Evolutionary conservation across 2,888 invertebrate genomes (phyloP), one percentile per base, ranked within the genome.

Genomic region (Agrilus biguttatus): DNA sequence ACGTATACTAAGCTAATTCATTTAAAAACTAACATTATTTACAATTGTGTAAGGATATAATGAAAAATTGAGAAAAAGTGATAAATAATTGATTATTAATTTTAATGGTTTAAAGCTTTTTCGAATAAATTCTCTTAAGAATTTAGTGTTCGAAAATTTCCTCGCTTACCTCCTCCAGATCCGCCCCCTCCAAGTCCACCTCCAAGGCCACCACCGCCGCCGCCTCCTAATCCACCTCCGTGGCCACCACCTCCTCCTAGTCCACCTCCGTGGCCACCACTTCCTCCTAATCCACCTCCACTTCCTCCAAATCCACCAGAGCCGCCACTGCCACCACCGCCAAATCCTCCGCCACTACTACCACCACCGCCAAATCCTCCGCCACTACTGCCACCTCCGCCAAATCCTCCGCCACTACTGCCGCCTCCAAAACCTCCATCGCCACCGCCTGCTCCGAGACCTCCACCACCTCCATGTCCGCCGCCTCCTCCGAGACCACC

Each of bases 401-500:
- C 48, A 14, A 45, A 39, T 8, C 43, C 45, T 17, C 42, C 42
- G 21, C 41, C 42, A 5, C 44, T 37, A 23, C 47, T 47, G 32
- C 34, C 33, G n/a, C 43, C 45, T 21, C 40, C 42, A 17, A n/a
- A 10, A 2, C 40, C 41, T 10, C 37, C 42, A 40, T 14, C 12
- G 33, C 36, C 34, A 8, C 36, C 39, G 8, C 21, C 38, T 19
- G 42, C 39, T 41, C 40, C 44, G 2, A 28, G 4, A 23, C 42
- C 41, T 6, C 38, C 34, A 39, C 40, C 32, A 12, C 41, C 3
- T 42, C 50, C 34, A 41, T 36, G 14, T 40, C 49, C 39, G 36
- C 41, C 8, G 37, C 47, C 34, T n/a, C 48, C 46, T 36, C 50
- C 47, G 8, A 47, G 46, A 35, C 38, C 39, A 23, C 23, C 37